Evolutionary conservation across 2,888 invertebrate species (phyloP).

Genomic region (Nephrotoma flavescens): DNA sequence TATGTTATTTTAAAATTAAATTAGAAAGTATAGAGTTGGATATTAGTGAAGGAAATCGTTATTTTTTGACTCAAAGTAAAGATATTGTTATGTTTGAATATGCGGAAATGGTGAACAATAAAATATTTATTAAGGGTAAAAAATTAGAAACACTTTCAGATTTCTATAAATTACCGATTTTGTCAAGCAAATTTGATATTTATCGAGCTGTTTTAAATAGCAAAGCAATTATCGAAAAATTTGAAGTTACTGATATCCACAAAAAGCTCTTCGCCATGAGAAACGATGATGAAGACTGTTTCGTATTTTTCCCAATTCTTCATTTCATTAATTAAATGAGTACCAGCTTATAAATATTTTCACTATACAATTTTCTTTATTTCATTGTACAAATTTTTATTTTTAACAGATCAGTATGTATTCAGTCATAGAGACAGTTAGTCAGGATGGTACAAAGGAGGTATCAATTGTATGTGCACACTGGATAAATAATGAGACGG

Average conservation of each 20-base stretch:
- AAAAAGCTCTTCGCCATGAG: neutral
- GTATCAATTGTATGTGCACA: neutral
- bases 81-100: too few species aligned
- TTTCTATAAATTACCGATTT: neutral
- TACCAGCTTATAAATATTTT: neutral
- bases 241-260: neutral
- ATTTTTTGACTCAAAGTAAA: neutral
- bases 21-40: neutral
- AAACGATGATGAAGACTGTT: neutral
- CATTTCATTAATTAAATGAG: neutral
- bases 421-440: neutral
- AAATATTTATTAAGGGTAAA: neutral
- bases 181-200: neutral
- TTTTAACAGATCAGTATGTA: neutral
- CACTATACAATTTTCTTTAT: neutral
- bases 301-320: neutral
- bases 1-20: neutral
- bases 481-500: neutral
- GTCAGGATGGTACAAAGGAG: neutral
- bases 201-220: neutral
- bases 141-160: neutral
- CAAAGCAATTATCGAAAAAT: neutral
- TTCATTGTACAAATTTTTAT: neutral
- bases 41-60: neutral
- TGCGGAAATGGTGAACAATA: neutral